phyloP scores from a whole-genome alignment of 2,888 invertebrate genomes.

The Adineta ricciae region DNA sequence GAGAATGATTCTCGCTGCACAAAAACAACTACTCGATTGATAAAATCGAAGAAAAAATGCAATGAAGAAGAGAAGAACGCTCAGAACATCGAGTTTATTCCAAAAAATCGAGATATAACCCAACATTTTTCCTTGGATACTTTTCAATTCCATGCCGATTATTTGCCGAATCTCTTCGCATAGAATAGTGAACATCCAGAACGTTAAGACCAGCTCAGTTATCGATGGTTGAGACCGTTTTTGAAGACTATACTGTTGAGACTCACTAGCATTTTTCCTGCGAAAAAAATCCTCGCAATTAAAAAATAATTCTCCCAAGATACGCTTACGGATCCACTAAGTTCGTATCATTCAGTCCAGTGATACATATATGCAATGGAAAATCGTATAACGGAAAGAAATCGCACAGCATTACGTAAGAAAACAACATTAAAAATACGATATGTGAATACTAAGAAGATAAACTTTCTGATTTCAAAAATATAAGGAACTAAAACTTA shows the following conservation, averaged over 20 bases:
- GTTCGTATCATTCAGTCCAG: not conserved
- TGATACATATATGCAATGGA: not conserved
- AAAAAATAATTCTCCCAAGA: too few relatives aligned
- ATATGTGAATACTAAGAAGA: not conserved
- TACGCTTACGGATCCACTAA: too few relatives aligned
- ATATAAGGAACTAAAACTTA: not conserved
- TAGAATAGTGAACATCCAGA: constrained; percentile 46
- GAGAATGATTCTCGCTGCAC: constrained; percentile 46
- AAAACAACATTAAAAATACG: not conserved
- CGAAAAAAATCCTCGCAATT: not conserved
- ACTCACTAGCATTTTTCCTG: not conserved
- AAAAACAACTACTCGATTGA: constrained; percentile 36
- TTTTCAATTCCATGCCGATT: constrained; percentile 36
- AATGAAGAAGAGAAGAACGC: constrained; percentile 41
- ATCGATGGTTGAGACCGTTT: not conserved
- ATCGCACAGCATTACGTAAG: not conserved
- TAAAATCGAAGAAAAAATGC: constrained; percentile 41
- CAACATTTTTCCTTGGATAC: constrained; percentile 39
- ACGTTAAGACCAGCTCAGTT: constrained; percentile 39
- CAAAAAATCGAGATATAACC: constrained; percentile 46
- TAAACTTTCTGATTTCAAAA: too few relatives aligned
- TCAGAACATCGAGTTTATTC: constrained; percentile 46
- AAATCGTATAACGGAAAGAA: not conserved
- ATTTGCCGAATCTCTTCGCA: constrained; percentile 48
- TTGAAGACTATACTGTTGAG: not conserved